Conservation (phyloP, 2,113 vertebrate species). For the Bettongia penicillata region DNA sequence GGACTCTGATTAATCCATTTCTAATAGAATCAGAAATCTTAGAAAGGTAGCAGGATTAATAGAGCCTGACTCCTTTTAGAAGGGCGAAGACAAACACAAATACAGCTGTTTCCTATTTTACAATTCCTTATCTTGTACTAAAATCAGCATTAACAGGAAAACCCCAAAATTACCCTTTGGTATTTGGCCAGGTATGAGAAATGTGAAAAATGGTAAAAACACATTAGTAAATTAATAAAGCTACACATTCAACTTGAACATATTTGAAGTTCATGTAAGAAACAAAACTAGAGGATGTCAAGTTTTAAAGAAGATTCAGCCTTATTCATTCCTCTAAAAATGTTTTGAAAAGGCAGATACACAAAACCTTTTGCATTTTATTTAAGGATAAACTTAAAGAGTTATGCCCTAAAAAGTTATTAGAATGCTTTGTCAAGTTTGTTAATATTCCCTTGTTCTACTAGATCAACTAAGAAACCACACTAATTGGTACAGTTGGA, state of each 20-base stretch:
- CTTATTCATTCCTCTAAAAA: background rate
- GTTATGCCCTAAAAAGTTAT: background rate
- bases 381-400: constrained; percentile 1
- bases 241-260: background rate
- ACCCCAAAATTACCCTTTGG: constrained; percentile 50
- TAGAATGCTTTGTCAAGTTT: constrained; percentile 50
- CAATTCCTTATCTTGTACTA: constrained; percentile 52
- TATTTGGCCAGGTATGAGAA: constrained; percentile 59
- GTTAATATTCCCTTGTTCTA: constrained; percentile 21
- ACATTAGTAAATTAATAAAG: constrained; percentile 50
- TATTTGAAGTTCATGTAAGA: constrained; percentile 16
- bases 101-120: constrained; percentile 57
- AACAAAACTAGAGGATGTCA: background rate
- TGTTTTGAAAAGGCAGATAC: constrained; percentile 29
- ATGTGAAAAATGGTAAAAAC: constrained; percentile 41
- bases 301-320: constrained; percentile 24
- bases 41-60: constrained; percentile 54
- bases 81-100: constrained; percentile 48
- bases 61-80: constrained; percentile 2
- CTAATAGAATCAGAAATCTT: constrained; percentile 46
- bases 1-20: background rate
- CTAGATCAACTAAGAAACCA: constrained; percentile 36
- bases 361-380: constrained; percentile 41
- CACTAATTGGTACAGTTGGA: constrained; percentile 4
- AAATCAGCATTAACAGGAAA: constrained; percentile 60